Base-by-base conservation (phyloP, 2,888 invertebrate species). In the Hydriomena furcata region DNA sequence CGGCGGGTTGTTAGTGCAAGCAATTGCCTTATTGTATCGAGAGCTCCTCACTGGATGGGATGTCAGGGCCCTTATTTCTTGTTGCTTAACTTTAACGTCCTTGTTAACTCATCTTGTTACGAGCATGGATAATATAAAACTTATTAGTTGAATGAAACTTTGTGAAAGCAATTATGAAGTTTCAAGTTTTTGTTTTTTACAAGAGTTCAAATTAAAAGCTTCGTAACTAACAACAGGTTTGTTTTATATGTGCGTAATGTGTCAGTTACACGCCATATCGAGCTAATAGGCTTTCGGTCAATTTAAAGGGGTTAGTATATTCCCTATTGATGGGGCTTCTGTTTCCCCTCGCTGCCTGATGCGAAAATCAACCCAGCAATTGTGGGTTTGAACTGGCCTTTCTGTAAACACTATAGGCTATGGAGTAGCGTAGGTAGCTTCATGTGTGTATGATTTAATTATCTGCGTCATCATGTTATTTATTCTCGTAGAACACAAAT, bases 1-100 rank as follows among this genome's bases (percentile, higher is more conserved):
- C 49, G 63, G 60, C 55, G 55, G 61, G 63, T 73, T 77, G 71
- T 76, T 77, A 70, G 73, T 68, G 65, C 64, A 62, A 65, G 70
- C 76, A 71, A 80, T 79, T 79, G 74, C 67, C 73, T 75, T 66
- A 74, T 76, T 76, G 76, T 73, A 69, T 73, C 65, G 73, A 70
- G 65, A 60, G 66, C 58, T 65, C 48, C 58, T 69, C 58, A 57
- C 63, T 63, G 65, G 57, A 43, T 55, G 58, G 46, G 65, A 64
- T 65, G 65, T 63, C 55, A 58, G 54, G 60, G 57, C 58, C 65
- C 65, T 68, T 62, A 60, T 63, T 66, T 61, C 61, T 66, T 59
- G 63, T 69, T 66, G 64, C 68, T 68, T 66, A 68, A 66, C 58
- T 71, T 58, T 51, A 48, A 50, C 54, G 60, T 58, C 58, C 51